Conservation (phyloP, 2,113 vertebrate genomes). For the Poeciliopsis retropinna region DNA sequence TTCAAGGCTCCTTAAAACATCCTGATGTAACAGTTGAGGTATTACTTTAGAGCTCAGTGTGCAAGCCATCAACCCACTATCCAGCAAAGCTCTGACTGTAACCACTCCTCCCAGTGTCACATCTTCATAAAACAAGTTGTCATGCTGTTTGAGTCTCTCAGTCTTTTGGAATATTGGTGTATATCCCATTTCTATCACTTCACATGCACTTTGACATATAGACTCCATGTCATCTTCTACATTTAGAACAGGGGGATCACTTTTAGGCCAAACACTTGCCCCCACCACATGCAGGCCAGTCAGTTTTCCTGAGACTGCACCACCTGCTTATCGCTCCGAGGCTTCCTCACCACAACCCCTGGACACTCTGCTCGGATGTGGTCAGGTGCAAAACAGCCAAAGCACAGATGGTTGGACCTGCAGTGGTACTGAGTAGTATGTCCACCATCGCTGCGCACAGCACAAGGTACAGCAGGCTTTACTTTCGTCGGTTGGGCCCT, state of each 20-base stretch:
- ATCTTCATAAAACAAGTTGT: conserved; percentile 1
- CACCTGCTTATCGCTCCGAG: not conserved
- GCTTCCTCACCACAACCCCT: not conserved
- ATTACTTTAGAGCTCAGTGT: not conserved
- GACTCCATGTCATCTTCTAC: conserved; percentile 1
- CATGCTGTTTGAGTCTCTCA: not conserved
- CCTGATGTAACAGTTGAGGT: not conserved
- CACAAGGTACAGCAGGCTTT: not conserved
- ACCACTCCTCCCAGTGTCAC: not conserved
- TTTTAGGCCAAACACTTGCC: not conserved
- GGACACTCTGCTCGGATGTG: not conserved
- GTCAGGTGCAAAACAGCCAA: not conserved
- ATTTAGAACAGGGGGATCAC: not conserved
- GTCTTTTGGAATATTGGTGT: not conserved
- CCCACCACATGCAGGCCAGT: conserved; percentile 1
- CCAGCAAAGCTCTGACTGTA: not conserved
- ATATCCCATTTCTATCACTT: not conserved
- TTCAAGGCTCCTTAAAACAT: not conserved
- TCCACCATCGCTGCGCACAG: not conserved
- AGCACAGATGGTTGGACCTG: conserved; percentile 3
- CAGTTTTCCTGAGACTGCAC: not conserved
- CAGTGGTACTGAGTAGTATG: conserved; percentile 4
- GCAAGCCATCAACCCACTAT: not conserved
- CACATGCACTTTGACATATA: not conserved
- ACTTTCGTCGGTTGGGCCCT: not conserved